Percentiles rank a stretch among this genome's conserved stretches.
phyloP scores from a whole-genome alignment of 2,888 invertebrate genomes.

The Morpho achilles region DNA sequence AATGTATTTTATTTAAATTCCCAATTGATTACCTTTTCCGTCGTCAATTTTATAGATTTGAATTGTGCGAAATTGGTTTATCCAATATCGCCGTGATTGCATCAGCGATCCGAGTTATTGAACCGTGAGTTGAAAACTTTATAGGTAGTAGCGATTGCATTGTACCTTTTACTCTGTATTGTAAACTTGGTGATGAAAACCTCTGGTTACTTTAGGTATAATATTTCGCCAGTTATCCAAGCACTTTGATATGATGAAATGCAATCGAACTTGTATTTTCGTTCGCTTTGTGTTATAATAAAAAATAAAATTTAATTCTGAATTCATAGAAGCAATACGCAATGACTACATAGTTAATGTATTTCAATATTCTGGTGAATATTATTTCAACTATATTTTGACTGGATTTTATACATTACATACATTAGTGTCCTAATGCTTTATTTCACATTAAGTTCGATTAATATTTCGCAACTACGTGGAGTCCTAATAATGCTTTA shows the following conservation, averaged over 20 bases:
- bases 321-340: neutral
- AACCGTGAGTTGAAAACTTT: conserved; percentile 47
- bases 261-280: neutral
- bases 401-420: no score
- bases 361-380: no score
- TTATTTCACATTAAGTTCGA: no score
- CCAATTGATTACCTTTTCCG: conserved; percentile 41
- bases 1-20: conserved; percentile 39
- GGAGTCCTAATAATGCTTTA: no score
- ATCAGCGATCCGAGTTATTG: conserved; percentile 49
- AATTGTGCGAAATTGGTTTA: conserved; percentile 54
- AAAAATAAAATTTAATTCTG: neutral
- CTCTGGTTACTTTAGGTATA: conserved; percentile 9
- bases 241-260: conserved; percentile 6
- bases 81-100: conserved; percentile 51
- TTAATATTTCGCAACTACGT: no score
- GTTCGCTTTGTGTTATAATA: neutral
- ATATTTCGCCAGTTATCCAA: conserved; percentile 8
- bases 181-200: conserved; percentile 12
- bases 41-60: conserved; percentile 48
- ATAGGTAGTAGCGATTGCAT: conserved; percentile 29
- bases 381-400: no score
- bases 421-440: no score
- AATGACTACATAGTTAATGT: no score
- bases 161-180: conserved; percentile 18